Evolutionary conservation across 53 echinoderm and acorn worm genomes (phyloP).

Genomic region (Hippasteria phrygiana): DNA sequence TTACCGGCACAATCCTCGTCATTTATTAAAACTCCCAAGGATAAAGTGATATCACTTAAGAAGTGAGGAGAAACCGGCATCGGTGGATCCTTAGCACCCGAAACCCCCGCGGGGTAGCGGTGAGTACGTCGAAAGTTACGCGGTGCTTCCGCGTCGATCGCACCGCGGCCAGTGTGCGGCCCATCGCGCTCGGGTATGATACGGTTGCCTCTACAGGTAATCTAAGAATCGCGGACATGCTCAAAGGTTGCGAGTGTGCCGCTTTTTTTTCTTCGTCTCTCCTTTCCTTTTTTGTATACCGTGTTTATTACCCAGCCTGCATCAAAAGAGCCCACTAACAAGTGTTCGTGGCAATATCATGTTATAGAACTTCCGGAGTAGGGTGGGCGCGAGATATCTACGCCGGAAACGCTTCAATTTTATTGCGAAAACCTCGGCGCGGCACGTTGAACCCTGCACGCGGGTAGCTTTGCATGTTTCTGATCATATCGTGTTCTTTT

Average conservation of each 20-base stretch:
- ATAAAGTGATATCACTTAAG: constrained; percentile 64
- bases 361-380: constrained; percentile 60
- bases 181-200: constrained; percentile 50
- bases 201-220: constrained; percentile 46
- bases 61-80: constrained; percentile 53
- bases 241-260: constrained; percentile 62
- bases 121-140: constrained; percentile 63
- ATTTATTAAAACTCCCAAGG: constrained; percentile 60
- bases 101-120: constrained; percentile 43
- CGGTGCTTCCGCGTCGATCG: constrained; percentile 50
- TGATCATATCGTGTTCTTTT: constrained; percentile 41
- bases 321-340: constrained; percentile 53
- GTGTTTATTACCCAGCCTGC: constrained; percentile 20
- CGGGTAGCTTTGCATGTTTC: constrained; percentile 8
- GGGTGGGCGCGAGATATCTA: constrained; percentile 41
- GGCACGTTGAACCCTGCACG: constrained; percentile 43
- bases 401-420: constrained; percentile 65
- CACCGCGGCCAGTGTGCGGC: constrained; percentile 48
- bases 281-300: background rate
- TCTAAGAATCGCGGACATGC: constrained; percentile 53
- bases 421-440: constrained; percentile 57
- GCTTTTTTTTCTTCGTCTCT: no score
- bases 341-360: constrained; percentile 62
- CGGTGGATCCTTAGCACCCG: constrained; percentile 47
- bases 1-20: constrained; percentile 55